These are phyloP conservation scores for Nasonia vitripennis DNA, from an alignment of 1,140 invertebrate genomes.

Conservation along the genomic window DNA sequence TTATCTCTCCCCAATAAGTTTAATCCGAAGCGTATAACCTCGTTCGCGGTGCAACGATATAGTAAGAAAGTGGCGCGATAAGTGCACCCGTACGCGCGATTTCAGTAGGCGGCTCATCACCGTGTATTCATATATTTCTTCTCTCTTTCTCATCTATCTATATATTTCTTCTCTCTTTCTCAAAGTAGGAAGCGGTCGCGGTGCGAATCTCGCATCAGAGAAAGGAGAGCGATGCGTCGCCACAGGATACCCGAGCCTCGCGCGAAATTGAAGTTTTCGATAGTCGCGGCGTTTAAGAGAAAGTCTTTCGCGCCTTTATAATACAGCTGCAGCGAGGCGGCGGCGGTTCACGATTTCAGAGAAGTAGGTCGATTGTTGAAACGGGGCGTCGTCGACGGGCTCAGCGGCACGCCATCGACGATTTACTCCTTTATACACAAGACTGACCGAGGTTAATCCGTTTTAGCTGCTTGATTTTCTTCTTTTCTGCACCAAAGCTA, in stretches of 20 bases:
- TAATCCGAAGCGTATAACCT: background rate
- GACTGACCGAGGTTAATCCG: conserved; percentile 18
- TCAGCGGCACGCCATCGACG: background rate
- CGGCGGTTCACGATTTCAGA: background rate
- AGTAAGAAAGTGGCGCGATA: too few relatives aligned
- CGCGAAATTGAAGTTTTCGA: conserved; percentile 27
- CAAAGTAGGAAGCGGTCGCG: too few relatives aligned
- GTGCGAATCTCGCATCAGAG: background rate
- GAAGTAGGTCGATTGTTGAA: conserved; percentile 41
- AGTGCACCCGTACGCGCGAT: too few relatives aligned
- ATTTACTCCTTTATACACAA: background rate
- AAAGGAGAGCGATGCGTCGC: background rate
- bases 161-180: too few relatives aligned
- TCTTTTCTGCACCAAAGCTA: too few relatives aligned
- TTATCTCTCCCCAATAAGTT: background rate
- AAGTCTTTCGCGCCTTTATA: conserved; percentile 42
- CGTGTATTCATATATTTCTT: too few relatives aligned
- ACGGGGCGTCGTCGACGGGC: conserved; percentile 18
- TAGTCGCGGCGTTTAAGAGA: conserved; percentile 16
- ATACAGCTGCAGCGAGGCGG: background rate
- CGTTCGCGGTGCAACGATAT: background rate
- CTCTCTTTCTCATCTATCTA: too few relatives aligned
- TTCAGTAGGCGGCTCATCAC: too few relatives aligned
- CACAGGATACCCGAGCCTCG: background rate
- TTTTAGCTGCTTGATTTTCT: conserved; percentile 22